Conservation (phyloP, 2,113 vertebrate species). For the Pseudorasbora parva region DNA sequence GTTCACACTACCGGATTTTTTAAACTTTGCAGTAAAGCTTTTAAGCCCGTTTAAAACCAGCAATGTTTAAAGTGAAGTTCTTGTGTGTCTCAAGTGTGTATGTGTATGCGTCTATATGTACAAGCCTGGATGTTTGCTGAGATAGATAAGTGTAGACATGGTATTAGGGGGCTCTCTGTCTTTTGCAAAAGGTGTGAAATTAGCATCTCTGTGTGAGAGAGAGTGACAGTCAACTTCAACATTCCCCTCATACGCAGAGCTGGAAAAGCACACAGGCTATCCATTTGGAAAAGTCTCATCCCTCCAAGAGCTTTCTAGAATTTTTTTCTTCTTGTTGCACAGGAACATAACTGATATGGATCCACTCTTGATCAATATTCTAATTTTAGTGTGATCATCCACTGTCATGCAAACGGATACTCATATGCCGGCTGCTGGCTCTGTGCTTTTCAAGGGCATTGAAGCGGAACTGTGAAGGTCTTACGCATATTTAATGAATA, state of each 20-base stretch:
- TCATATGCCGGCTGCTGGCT: slow-evolving; percentile 57
- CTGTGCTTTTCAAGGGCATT: slow-evolving; percentile 56
- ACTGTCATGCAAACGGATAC: slow-evolving; percentile 72
- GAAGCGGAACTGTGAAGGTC: background rate
- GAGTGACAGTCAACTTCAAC: slow-evolving; percentile 77
- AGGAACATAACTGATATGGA: slow-evolving; percentile 44
- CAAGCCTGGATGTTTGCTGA: slow-evolving; percentile 30
- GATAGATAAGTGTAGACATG: slow-evolving; percentile 44
- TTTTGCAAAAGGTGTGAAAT: slow-evolving; percentile 67
- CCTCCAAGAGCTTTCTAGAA: slow-evolving; percentile 24
- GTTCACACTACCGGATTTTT: background rate
- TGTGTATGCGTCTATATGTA: slow-evolving; percentile 2
- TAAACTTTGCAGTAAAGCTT: background rate
- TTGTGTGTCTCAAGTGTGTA: background rate
- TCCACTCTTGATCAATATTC: slow-evolving; percentile 72
- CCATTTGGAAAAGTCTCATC: slow-evolving; percentile 13
- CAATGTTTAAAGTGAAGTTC: background rate
- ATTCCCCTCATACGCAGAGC: slow-evolving; percentile 70
- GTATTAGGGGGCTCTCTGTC: slow-evolving; percentile 56
- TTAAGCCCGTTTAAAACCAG: background rate
- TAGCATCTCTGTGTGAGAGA: slow-evolving; percentile 68
- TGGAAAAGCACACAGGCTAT: slow-evolving; percentile 52
- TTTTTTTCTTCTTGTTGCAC: slow-evolving; percentile 22
- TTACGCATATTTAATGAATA: slow-evolving; percentile 33
- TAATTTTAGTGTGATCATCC: slow-evolving; percentile 74